Conservation (phyloP, 2,113 vertebrate genomes). For the Fregata magnificens region DNA sequence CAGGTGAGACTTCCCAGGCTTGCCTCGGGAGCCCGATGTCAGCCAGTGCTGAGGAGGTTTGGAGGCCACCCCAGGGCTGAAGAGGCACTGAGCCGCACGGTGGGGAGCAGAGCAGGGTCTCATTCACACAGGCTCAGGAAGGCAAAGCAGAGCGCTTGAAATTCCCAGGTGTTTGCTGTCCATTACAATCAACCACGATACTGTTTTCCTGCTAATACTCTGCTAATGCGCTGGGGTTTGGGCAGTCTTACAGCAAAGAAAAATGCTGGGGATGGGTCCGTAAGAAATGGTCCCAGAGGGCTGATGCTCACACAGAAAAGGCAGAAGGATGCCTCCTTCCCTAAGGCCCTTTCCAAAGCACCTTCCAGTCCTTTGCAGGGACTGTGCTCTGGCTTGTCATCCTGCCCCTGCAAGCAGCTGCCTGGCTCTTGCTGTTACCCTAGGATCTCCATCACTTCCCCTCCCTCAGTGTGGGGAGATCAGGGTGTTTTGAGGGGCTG, state of each 20-base stretch:
- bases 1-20: background rate
- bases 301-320: background rate
- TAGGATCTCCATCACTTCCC: background rate
- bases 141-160: background rate
- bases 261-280: background rate
- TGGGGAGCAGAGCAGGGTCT: background rate
- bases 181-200: background rate
- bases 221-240: background rate
- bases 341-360: background rate
- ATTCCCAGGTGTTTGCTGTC: background rate
- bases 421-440: background rate
- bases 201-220: background rate
- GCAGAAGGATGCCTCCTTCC: background rate
- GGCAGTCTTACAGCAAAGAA: background rate
- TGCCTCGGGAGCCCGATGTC: rapidly evolving
- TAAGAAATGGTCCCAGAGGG: background rate
- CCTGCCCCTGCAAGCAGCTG: background rate
- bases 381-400: background rate
- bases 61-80: background rate
- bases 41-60: rapidly evolving
- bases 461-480: background rate
- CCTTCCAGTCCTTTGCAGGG: background rate
- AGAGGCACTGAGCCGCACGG: background rate
- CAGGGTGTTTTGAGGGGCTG: background rate
- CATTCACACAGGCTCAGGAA: background rate